Base-by-base conservation (phyloP, 2,888 invertebrate genomes). In the Portevinia maculata region DNA sequence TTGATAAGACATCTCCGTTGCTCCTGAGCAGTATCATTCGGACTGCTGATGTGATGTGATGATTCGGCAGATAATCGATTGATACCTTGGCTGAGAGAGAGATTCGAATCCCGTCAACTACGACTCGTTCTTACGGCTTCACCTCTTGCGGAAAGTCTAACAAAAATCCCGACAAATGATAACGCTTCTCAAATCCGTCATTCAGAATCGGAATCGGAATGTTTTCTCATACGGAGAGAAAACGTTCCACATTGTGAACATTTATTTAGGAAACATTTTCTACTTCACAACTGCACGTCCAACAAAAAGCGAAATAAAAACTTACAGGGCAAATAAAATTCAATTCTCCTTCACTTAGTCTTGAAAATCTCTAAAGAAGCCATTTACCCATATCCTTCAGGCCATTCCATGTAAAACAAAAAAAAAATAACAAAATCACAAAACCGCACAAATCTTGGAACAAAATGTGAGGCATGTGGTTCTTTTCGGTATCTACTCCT, bases 361-460 rank as follows among this genome's bases (percentile, higher is more conserved):
- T 71, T 34, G 41, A 55, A 76, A 60, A 67, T 53, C 67, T 73
- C 60, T 55, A 65, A 53, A 52, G 39, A 34, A 64, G 67, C 65
- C 70, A 79, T 71, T 79, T 65, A 65, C 59, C 50, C 65, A 21
- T 30, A 37, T 34, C 52, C 46, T 57, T 59, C 3, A 30, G 17
- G 57, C 13, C 55, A 46, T 48, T 55, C 34, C n/a, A 13, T 46
- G 32, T 1, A 52, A 13, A 11, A 37, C n/a, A 48, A 32, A 24
- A 37, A 65, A 24, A 57, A 67, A 69, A 39, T 1, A 15, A 17
- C 9, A 44, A 64, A 60, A 65, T 59, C 64, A 76, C 70, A 59
- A 48, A 75, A 60, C 70, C 76, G 70, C 64, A 76, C 75, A 76
- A 76, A 81, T 81, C 75, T 81, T 71, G 34, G 28, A 64, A 64